Base-by-base conservation (phyloP, 2,888 invertebrate genomes). In the Agapetus fuscipes region DNA sequence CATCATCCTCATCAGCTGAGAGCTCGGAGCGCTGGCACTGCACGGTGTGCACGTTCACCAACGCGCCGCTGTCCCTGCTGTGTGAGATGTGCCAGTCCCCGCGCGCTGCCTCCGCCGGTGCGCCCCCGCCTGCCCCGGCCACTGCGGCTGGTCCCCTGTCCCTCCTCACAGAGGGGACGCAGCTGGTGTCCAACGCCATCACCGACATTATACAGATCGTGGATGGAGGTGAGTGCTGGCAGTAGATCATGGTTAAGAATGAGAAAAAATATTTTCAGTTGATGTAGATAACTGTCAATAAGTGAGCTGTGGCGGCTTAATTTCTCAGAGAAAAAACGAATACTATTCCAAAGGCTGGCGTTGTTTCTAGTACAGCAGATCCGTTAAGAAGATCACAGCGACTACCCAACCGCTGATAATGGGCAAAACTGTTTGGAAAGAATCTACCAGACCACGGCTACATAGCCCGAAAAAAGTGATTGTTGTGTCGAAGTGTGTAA, bases 61-160 rank as follows among this genome's bases (percentile, higher is more conserved):
- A 89, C 59, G 71, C 72, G 15, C 70, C 66, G 24, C 51, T 60
- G 1, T 64, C 68, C 20, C 52, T 54, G n/a, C 56, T 71, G 30
- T 84, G 83, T 59, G 83, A 83, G 56, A 83, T 84, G 85, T 81
- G 87, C 65, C 72, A 81, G 66, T 74, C 79, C 54, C 66, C 76
- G 48, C 54, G 74, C 57, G 48, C 54, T 4, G 34, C 26, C 13
- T 9, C 38, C 4, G 16, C 17, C 9, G 52, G 57, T 33, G 20
- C 20, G 5, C 5, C 20, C 20, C 20, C 20, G 4, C 20, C 20
- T 20, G 4, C 20, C 20, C 66, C 76, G 48, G 54, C 74, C 57
- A 48, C 54, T 4, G 34, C 26, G 16, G 11, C 38, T 3, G 16
- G 20, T 9, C 52, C 56, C 33, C 5, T 9, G 5, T 4, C 20